phyloP scores from a whole-genome alignment of 2,888 invertebrate species.

The Eristalis intricaria region DNA sequence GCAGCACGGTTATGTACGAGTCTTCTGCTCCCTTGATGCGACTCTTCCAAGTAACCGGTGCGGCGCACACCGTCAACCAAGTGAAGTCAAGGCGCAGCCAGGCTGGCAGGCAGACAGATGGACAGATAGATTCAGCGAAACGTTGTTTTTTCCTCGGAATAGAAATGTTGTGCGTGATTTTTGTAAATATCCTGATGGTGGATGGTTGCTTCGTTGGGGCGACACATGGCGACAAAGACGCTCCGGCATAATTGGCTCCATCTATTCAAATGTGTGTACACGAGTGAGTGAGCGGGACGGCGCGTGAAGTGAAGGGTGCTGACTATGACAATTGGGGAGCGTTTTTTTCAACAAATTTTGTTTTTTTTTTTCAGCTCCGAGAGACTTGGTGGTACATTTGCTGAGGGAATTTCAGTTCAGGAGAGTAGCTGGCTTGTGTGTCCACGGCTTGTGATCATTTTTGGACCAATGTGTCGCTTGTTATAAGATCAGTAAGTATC shows the following conservation, averaged over 20 bases:
- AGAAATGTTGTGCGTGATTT: conserved; percentile 36
- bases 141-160: conserved; percentile 33
- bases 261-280: background rate
- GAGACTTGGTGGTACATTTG: background rate
- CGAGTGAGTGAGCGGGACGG: background rate
- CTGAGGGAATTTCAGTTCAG: too few relatives aligned
- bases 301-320: background rate
- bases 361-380: background rate
- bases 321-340: background rate
- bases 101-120: conserved; percentile 1
- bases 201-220: background rate
- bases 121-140: conserved; percentile 21
- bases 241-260: background rate
- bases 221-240: background rate
- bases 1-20: background rate
- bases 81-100: background rate
- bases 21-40: conserved; percentile 8
- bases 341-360: background rate
- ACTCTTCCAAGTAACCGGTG: conserved; percentile 10
- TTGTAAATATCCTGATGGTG: conserved; percentile 30
- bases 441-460: too few relatives aligned
- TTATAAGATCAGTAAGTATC: too few relatives aligned
- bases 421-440: too few relatives aligned
- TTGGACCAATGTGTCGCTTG: too few relatives aligned
- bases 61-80: background rate